Percentiles rank a stretch among this genome's conserved stretches.
phyloP scores from a whole-genome alignment of 2,113 vertebrate genomes.

The Falcunculus frontatus region DNA sequence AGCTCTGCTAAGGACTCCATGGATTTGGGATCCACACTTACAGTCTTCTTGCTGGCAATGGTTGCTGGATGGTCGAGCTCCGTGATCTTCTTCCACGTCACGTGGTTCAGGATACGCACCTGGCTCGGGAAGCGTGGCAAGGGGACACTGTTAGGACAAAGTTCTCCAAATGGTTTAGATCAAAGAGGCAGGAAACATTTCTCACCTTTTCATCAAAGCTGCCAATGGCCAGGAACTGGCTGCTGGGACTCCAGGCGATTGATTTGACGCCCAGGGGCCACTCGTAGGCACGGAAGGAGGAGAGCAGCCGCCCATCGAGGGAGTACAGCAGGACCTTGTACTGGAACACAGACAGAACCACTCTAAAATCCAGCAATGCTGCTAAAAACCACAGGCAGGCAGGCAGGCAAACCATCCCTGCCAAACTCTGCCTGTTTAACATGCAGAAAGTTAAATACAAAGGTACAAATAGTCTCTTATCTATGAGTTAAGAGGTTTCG shows the following conservation, averaged over 20 bases:
- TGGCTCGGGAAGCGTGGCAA: conserved; percentile 6
- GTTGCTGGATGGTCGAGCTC: conserved; percentile 84
- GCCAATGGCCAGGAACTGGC: conserved; percentile 92
- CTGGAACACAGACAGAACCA: conserved; percentile 59
- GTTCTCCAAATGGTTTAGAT: not conserved
- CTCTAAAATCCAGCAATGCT: not conserved
- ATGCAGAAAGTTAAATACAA: not conserved
- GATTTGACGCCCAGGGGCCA: conserved; percentile 93
- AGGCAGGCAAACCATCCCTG: not conserved
- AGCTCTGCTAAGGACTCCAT: not conserved
- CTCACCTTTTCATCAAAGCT: conserved; percentile 95
- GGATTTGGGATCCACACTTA: conserved; percentile 58
- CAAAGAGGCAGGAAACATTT: not conserved
- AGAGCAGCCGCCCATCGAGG: conserved; percentile 88
- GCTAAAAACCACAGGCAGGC: not conserved
- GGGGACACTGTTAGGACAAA: not conserved
- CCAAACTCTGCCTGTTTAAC: not conserved
- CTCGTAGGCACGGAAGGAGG: conserved; percentile 84
- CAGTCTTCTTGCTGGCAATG: conserved; percentile 76
- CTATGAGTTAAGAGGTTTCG: not conserved
- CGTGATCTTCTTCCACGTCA: conserved; percentile 90
- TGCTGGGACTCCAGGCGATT: conserved; percentile 91
- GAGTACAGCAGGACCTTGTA: conserved; percentile 94
- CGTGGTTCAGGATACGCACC: conserved; percentile 93
- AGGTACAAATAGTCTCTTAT: not conserved